phyloP scores from a whole-genome alignment of 2,797 vertebrate species.

The Dipus sagitta region DNA sequence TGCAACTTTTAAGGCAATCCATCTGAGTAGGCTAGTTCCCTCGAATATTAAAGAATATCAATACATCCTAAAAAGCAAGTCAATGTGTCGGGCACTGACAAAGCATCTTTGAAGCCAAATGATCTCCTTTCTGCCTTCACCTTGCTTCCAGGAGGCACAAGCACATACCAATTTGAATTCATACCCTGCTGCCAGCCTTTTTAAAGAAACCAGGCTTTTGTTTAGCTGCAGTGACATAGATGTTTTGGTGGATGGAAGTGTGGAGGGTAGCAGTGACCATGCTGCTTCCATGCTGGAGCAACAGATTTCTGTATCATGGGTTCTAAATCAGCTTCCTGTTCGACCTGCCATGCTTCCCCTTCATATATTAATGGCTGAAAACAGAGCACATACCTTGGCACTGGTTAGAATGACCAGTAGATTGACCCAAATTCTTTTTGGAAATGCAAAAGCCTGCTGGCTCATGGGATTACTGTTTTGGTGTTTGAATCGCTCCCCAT shows the following conservation, averaged over 20 bases:
- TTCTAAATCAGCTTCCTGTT: not conserved
- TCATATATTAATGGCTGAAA: not conserved
- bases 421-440: constrained; percentile 74
- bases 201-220: constrained; percentile 22
- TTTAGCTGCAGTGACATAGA: constrained; percentile 43
- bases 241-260: not conserved
- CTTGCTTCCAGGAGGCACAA: constrained; percentile 53
- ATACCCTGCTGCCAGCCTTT: not conserved
- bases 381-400: constrained; percentile 23
- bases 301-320: not conserved
- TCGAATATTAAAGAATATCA: constrained; percentile 66
- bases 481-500: constrained; percentile 47
- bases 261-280: not conserved
- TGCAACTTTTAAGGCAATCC: constrained; percentile 59
- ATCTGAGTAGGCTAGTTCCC: constrained; percentile 49
- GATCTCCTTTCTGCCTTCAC: constrained; percentile 44
- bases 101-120: constrained; percentile 54
- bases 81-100: not conserved
- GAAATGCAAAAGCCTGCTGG: constrained; percentile 60
- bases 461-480: constrained; percentile 38
- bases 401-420: constrained; percentile 34
- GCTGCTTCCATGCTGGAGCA: not conserved
- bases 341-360: constrained; percentile 16
- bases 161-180: not conserved
- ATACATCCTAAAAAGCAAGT: constrained; percentile 64